Conservation (phyloP, 2,888 invertebrate genomes). For the Mythimna loreyi region DNA sequence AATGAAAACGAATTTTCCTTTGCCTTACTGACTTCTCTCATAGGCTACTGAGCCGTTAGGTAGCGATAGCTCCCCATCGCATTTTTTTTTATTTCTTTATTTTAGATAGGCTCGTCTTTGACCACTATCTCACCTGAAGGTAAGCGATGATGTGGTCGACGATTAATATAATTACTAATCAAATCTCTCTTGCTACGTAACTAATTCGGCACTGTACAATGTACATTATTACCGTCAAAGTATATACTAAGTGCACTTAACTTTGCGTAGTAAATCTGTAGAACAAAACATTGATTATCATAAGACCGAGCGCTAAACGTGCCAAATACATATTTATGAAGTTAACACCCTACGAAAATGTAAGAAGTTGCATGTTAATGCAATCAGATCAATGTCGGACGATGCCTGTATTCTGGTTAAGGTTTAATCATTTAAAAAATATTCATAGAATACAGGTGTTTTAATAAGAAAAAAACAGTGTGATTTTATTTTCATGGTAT, state of each 20-base stretch:
- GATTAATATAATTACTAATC: no score
- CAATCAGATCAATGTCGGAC: constrained; percentile 55
- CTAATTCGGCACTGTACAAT: not conserved
- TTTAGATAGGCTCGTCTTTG: no score
- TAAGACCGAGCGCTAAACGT: constrained; percentile 47
- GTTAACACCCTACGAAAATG: constrained; percentile 59
- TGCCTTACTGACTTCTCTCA: no score
- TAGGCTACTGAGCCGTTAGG: no score
- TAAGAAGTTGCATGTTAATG: constrained; percentile 54
- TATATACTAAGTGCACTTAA: constrained; percentile 51
- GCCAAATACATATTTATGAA: constrained; percentile 74
- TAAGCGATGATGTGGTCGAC: no score
- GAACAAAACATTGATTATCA: constrained; percentile 66
- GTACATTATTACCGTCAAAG: constrained; percentile 33
- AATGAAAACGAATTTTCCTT: no score
- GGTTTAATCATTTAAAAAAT: not conserved
- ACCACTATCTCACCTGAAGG: no score
- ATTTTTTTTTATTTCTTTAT: no score
- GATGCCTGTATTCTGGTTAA: constrained; percentile 46
- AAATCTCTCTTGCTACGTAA: no score
- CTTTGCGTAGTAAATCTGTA: constrained; percentile 53
- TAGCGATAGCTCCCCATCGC: no score
- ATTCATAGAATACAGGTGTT: not conserved
- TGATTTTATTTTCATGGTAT: no score
- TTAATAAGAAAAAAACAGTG: not conserved